These are phyloP conservation scores for Apeltes quadracus DNA, from an alignment of 2,113 vertebrate species.

Conservation along the genomic window DNA sequence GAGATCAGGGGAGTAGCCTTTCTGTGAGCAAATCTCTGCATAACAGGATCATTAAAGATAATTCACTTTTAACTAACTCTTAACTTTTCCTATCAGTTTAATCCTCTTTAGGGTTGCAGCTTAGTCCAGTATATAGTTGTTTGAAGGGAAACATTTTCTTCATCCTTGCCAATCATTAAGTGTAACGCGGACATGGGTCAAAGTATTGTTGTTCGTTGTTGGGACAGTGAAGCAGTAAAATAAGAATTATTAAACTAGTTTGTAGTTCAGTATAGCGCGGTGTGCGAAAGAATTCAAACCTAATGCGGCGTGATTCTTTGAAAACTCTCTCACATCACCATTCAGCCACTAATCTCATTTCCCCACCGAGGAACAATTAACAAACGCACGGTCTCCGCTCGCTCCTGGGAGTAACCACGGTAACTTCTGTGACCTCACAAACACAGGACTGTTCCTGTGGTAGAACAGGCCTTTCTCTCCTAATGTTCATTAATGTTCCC, in stretches of 20 bases:
- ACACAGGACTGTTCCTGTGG: conserved; percentile 81
- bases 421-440: conserved; percentile 83
- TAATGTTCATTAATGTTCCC: conserved; percentile 82
- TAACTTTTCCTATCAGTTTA: not conserved
- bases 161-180: not conserved
- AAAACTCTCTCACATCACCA: conserved; percentile 82
- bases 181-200: not conserved
- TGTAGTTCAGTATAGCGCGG: conserved; percentile 60
- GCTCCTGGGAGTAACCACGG: conserved; percentile 82
- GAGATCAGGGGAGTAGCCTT: not conserved
- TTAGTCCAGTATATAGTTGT: not conserved
- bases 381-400: conserved; percentile 79
- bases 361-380: conserved; percentile 81
- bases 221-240: conserved; percentile 31
- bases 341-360: conserved; percentile 86
- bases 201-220: conserved; percentile 5
- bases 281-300: conserved; percentile 65
- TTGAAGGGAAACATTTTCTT: not conserved
- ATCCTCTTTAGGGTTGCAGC: not conserved
- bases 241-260: conserved; percentile 48
- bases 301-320: conserved; percentile 76
- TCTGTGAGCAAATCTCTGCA: not conserved
- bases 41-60: not conserved
- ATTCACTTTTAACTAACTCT: not conserved
- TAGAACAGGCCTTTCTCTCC: conserved; percentile 80